Base-by-base conservation (phyloP, 2,888 invertebrate genomes). In the Gastracanthus pulcherrimus region DNA sequence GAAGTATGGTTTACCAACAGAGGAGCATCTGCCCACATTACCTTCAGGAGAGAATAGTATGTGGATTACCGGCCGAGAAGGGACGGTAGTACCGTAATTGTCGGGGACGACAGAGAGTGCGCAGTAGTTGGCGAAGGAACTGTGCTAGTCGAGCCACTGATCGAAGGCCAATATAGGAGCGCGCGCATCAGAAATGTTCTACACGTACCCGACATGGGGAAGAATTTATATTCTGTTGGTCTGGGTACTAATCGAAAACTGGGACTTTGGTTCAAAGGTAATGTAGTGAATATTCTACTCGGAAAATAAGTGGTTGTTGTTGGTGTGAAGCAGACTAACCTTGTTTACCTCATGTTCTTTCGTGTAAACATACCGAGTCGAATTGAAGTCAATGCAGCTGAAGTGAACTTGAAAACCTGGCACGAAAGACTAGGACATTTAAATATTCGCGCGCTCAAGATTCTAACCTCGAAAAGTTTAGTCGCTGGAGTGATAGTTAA, bases 161-260 rank as follows among this genome's bases (percentile, higher is more conserved):
- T 82, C 13, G 69, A 84, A 51, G 83, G 84, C 6, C 77, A 78
- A 19, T 85, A 85, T 85, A 38, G 66, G 4, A 70, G 80, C 23
- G 70, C 78, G 31, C 19, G 60, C 5, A 84, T 85, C 13, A 80
- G 84, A n/a, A 83, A 86, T 67, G 86, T 87, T 9, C 70, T 85
- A 51, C 75, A 84, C 67, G 84, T 86, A 13, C 85, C 86, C 4
- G 80, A 84, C 29, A 34, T 86, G 7, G 72, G 76, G 13, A 84
- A 85, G 66, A 88, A 88, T 78, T 74, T 89, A 69, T 87, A 88
- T 58, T 88, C 87, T 0, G 85, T 87, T 13, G 85, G 86, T 26
- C 80, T 60, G 85, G 70, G 86, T 66, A 60, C 58, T 2, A 83
- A 84, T 2, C 83, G 83, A 55, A 83, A 83, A 0, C 81, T 82